Evolutionary conservation across 2,888 invertebrate species (phyloP), one percentile per base, ranked within the genome.

Genomic region (Nymphalis urticae): DNA sequence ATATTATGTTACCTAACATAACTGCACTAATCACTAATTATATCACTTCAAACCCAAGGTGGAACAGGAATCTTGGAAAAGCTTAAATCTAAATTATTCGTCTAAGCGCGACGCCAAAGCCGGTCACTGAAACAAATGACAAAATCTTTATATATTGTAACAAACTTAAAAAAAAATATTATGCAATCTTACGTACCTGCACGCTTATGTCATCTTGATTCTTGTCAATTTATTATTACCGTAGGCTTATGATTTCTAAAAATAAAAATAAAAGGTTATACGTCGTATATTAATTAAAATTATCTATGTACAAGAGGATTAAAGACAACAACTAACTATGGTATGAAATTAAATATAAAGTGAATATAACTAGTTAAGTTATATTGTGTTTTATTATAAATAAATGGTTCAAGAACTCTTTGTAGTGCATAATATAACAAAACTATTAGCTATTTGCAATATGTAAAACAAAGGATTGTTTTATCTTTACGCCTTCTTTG

Each of bases 11-110:
- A 87, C 83, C 86, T 90, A 90, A 86, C 82, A 84, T 84, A 87
- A 88, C 85, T 82, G 89, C 85, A 86, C 88, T 90, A 90, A 86
- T 85, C 84, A 89, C 88, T 91, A 85, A 83, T 89, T 91, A 91
- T 92, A 92, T 92, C 92, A 92, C 92, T 90, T 90, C 85, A 87
- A 88, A 89, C 88, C 87, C 90, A 89, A 87, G 87, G 84, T 87
- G 88, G 86, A 88, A 86, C 88, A 87, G 87, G 90, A 91, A 89
- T 90, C 90, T 88, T 90, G 88, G 85, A 88, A 42, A 88, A 89
- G 85, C 87, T 90, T 90, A 90, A 74, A 85, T 79, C 87, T 90
- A 89, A 79, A 86, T 85, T 88, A 89, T 89, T 91, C 87, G 84
- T 85, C 90, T 90, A 90, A 85, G 85, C 83, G 87, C 71, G 64